A percentile compares a stretch with the other conserved stretches of the same genome.
Evolutionary conservation across 1,140 invertebrate species (phyloP).

Genomic region (Drosophila sp.): DNA sequence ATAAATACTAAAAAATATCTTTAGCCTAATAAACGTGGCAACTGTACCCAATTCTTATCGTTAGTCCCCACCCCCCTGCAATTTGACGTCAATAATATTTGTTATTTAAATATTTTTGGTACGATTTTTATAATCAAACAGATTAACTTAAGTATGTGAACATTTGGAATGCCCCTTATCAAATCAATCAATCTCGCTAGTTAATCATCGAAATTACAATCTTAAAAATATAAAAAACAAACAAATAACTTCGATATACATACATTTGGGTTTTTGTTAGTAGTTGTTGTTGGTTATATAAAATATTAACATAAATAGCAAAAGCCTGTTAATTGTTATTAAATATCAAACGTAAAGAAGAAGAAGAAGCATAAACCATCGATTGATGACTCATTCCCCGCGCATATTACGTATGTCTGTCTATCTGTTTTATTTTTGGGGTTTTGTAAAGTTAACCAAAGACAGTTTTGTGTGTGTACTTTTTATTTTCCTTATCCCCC

Average conservation of each 20-base stretch:
- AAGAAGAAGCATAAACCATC: not conserved
- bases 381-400: not conserved
- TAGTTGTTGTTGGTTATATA: not conserved
- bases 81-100: not conserved
- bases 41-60: no score
- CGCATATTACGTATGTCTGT: not conserved
- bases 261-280: no score
- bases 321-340: conserved; percentile 10
- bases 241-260: not conserved
- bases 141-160: conserved; percentile 3
- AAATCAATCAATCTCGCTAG: conserved; percentile 2
- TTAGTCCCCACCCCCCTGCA: no score
- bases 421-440: not conserved
- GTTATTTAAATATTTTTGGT: not conserved
- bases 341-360: not conserved
- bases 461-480: not conserved
- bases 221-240: not conserved
- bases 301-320: conserved; percentile 12
- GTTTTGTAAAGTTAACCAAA: not conserved
- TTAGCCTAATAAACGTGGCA: no score
- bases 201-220: conserved; percentile 1
- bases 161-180: not conserved
- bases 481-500: not conserved
- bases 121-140: not conserved
- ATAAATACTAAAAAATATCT: no score